Evolutionary conservation across 2,113 vertebrate genomes (phyloP).

Genomic region (Cricetomys ansorgei): DNA sequence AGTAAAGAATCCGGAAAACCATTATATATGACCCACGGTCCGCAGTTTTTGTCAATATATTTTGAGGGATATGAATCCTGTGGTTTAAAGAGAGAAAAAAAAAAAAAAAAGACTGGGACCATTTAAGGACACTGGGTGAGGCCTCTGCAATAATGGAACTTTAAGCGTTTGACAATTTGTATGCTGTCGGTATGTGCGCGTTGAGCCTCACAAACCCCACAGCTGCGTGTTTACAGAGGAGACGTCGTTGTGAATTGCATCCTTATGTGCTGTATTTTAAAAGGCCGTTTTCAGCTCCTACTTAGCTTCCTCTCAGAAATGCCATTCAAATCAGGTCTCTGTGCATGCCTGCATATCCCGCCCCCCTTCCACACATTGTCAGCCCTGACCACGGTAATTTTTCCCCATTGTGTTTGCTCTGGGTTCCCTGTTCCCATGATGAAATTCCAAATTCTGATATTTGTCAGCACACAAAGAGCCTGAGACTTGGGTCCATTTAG

Average conservation of each 20-base stretch:
- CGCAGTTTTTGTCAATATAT: background rate
- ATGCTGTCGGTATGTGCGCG: conserved; percentile 73
- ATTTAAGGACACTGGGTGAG: conserved; percentile 80
- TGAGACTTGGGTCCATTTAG: background rate
- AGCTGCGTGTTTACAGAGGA: conserved; percentile 83
- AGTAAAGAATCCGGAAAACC: background rate
- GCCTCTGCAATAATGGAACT: conserved; percentile 73
- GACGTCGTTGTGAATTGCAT: conserved; percentile 81
- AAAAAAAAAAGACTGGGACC: conserved; percentile 55
- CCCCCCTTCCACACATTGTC: conserved; percentile 51
- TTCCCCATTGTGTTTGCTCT: conserved; percentile 61
- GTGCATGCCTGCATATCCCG: background rate
- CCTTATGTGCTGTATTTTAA: conserved; percentile 83
- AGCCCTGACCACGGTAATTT: conserved; percentile 37
- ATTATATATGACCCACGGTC: background rate
- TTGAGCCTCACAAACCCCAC: conserved; percentile 71
- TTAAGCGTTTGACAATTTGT: conserved; percentile 80
- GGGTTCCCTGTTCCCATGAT: background rate
- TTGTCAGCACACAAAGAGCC: conserved; percentile 33
- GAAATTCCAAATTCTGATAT: conserved; percentile 52
- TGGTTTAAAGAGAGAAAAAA: conserved; percentile 19
- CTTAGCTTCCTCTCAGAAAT: conserved; percentile 81
- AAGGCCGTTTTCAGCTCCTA: conserved; percentile 80
- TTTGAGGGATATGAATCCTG: background rate
- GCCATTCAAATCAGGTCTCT: conserved; percentile 78